Conservation (phyloP, 2,797 vertebrate species). For the Dendrocincla fuliginosa region DNA sequence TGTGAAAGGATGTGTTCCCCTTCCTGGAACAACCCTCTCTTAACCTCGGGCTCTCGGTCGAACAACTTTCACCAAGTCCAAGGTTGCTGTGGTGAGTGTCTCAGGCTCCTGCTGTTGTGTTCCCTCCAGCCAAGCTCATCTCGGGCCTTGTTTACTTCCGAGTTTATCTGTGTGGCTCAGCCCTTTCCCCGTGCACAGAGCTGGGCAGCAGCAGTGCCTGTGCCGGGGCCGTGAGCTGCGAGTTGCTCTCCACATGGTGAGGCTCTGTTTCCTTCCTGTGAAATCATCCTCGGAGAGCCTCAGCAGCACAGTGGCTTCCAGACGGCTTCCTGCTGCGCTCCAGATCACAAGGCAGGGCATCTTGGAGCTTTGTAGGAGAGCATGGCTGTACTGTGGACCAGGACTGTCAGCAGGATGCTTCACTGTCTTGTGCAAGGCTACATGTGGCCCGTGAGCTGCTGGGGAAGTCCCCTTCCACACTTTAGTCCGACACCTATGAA, state of each 20-base stretch:
- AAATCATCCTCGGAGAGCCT: background rate
- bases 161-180: slow-evolving; percentile 31
- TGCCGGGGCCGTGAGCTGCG: background rate
- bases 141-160: slow-evolving; percentile 29
- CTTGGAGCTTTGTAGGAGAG: background rate
- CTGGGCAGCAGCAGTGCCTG: background rate
- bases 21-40: background rate
- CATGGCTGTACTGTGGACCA: background rate
- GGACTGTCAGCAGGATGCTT: background rate
- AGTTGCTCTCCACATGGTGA: background rate
- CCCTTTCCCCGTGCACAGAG: background rate
- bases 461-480: background rate
- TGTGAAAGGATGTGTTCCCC: background rate
- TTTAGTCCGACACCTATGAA: background rate
- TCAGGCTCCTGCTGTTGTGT: background rate
- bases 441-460: background rate
- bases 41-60: background rate
- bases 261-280: slow-evolving; percentile 33
- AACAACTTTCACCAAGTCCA: background rate
- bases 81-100: background rate
- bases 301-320: background rate
- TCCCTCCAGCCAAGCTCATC: background rate
- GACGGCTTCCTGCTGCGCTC: background rate
- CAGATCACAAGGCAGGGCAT: background rate
- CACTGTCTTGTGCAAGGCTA: background rate